phyloP scores from a whole-genome alignment of 2,797 vertebrate species.

The Rhabdomys pumilio region DNA sequence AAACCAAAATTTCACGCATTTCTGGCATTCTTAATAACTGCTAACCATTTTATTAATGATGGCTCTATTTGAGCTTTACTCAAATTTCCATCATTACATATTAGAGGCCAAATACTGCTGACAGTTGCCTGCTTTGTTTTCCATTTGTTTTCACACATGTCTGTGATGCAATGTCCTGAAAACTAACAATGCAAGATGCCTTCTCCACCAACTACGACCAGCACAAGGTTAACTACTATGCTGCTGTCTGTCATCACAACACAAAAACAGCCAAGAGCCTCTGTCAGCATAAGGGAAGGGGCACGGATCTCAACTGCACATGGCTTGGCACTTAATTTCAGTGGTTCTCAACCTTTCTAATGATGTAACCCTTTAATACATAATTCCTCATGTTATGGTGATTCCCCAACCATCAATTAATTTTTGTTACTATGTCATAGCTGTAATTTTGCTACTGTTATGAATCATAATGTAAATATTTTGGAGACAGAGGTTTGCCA shows the following conservation, averaged over 20 bases:
- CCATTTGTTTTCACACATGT: conserved; percentile 79
- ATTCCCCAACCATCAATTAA: not conserved
- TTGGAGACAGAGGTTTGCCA: not conserved
- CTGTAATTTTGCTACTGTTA: not conserved
- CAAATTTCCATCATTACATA: conserved; percentile 69
- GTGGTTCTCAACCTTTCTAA: not conserved
- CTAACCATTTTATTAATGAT: conserved; percentile 67
- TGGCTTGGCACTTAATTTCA: not conserved
- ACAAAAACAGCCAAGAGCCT: not conserved
- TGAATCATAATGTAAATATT: not conserved
- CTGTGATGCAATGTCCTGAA: conserved; percentile 71
- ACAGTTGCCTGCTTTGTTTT: conserved; percentile 61
- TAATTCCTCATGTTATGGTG: not conserved
- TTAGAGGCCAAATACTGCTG: conserved; percentile 77
- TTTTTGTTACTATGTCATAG: not conserved
- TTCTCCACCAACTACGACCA: conserved; percentile 30
- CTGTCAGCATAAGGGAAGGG: conserved; percentile 24
- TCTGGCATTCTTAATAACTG: conserved; percentile 49
- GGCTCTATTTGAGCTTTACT: conserved; percentile 47
- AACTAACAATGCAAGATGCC: conserved; percentile 70
- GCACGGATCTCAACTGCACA: not conserved
- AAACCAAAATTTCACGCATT: conserved; percentile 66
- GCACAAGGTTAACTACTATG: not conserved
- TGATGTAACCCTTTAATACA: not conserved
- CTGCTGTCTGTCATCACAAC: not conserved